A percentile compares a stretch with the other conserved stretches of the same genome.
These are phyloP conservation scores for Leptinotarsa lineolata DNA, from an alignment of 1,140 invertebrate genomes.

Conservation along the genomic window DNA sequence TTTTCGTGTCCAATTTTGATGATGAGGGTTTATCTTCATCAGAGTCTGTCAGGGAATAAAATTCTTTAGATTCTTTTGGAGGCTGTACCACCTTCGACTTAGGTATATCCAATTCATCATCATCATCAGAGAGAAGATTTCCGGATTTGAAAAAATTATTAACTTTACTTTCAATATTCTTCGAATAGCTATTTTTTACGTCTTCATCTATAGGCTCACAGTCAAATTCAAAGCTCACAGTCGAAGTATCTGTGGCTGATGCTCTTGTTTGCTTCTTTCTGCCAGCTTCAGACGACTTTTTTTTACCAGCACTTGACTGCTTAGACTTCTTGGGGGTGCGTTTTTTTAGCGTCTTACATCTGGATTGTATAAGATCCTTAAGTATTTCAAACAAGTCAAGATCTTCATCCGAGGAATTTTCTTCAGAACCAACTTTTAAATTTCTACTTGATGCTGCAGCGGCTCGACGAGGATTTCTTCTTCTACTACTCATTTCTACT, in stretches of 20 bases:
- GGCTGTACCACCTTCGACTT: neutral
- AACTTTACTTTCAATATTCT: constrained; percentile 28
- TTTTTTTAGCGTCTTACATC: neutral
- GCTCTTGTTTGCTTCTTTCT: neutral
- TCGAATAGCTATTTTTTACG: neutral
- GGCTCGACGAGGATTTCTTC: constrained; percentile 7
- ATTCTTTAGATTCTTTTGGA: constrained; percentile 9
- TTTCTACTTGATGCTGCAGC: neutral
- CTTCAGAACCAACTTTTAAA: neutral
- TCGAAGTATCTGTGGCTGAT: neutral
- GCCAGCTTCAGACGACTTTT: neutral
- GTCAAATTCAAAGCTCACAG: neutral
- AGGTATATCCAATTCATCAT: neutral
- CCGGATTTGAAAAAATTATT: constrained; percentile 24
- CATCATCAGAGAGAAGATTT: constrained; percentile 1
- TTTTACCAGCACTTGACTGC: neutral
- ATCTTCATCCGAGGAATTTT: neutral
- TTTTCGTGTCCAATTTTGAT: neutral
- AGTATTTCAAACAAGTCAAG: neutral
- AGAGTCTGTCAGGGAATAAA: constrained; percentile 22
- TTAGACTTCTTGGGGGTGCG: neutral
- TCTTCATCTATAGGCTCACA: constrained; percentile 11
- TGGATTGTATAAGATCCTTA: neutral
- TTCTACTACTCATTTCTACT: constrained; percentile 12
- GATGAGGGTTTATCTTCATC: constrained; percentile 23